A percentile compares a stretch with the other conserved stretches of the same genome.
phyloP scores from a whole-genome alignment of 30 jellyfish, hydroid and myxozoan genomes.

The Hydra vulgaris region DNA sequence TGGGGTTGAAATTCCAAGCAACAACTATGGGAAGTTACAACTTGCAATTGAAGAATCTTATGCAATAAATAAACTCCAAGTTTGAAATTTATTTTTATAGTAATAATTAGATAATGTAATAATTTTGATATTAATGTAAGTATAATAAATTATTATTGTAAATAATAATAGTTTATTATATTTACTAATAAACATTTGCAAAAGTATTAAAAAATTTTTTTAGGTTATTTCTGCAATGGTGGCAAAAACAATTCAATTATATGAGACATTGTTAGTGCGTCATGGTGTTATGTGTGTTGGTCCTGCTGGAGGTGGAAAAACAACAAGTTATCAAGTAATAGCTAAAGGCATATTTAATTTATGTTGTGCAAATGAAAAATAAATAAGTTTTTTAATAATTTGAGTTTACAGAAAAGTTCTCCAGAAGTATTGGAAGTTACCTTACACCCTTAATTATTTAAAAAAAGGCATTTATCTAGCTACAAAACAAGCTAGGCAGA shows the following conservation, averaged over 20 bases:
- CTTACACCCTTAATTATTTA: too few species aligned
- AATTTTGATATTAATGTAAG: background rate
- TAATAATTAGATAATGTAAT: too few species aligned
- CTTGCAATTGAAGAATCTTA: constrained; percentile 68
- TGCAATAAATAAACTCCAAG: constrained; percentile 62
- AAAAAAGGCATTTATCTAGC: too few species aligned
- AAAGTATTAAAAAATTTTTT: too few species aligned
- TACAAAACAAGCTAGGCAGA: too few species aligned
- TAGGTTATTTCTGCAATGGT: constrained; percentile 70
- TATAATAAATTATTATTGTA: background rate
- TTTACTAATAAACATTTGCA: too few species aligned
- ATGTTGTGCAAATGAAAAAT: too few species aligned
- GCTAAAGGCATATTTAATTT: background rate
- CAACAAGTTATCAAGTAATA: constrained; percentile 83
- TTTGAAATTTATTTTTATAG: constrained; percentile 6
- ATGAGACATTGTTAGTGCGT: constrained; percentile 91
- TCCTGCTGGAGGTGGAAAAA: constrained; percentile 98
- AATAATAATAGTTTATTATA: too few species aligned
- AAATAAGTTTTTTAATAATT: too few species aligned
- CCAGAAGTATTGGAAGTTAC: too few species aligned
- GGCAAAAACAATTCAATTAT: constrained; percentile 82
- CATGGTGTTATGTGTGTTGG: constrained; percentile 99
- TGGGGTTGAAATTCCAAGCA: constrained; percentile 90
- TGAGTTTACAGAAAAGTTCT: too few species aligned
- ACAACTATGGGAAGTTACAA: constrained; percentile 85